These are phyloP conservation scores for Leptinotarsa texana DNA, from an alignment of 1,140 invertebrate species.

Conservation along the genomic window DNA sequence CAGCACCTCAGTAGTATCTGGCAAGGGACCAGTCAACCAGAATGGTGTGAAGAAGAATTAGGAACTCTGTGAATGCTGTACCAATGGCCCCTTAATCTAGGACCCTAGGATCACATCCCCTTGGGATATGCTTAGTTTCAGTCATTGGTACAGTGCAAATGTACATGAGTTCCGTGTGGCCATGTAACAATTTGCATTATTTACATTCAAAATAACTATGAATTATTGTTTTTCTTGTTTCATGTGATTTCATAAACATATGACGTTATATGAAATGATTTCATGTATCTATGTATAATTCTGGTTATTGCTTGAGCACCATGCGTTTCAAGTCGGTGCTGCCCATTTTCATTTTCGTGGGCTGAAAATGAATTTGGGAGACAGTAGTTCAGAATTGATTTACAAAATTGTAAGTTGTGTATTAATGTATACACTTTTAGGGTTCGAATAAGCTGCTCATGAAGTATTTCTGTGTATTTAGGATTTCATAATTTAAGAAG, in stretches of 20 bases:
- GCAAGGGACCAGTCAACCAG: conserved; percentile 40
- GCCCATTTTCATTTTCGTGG: conserved; percentile 52
- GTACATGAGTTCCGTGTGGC: conserved; percentile 50
- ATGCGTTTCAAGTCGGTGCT: conserved; percentile 42
- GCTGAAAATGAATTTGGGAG: conserved; percentile 52
- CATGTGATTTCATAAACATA: conserved; percentile 53
- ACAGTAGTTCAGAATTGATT: conserved; percentile 55
- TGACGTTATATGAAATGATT: conserved; percentile 51
- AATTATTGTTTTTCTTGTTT: conserved; percentile 50
- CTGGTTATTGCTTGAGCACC: conserved; percentile 52
- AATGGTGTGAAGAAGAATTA: conserved; percentile 46
- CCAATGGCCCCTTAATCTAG: conserved; percentile 40
- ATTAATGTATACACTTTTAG: conserved; percentile 27
- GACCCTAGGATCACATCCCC: conserved; percentile 31
- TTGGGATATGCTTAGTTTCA: conserved; percentile 19
- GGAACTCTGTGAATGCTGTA: conserved; percentile 46
- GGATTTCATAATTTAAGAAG: background rate
- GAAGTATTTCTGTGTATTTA: conserved; percentile 22
- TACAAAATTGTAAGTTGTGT: conserved; percentile 30
- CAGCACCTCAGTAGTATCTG: conserved; percentile 34
- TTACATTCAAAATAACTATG: conserved; percentile 44
- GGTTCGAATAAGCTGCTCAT: conserved; percentile 21
- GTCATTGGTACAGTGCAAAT: conserved; percentile 47
- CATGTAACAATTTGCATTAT: conserved; percentile 47
- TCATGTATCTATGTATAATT: conserved; percentile 51